phyloP scores from a whole-genome alignment of 2,113 vertebrate genomes.

The Chloebia gouldiae region DNA sequence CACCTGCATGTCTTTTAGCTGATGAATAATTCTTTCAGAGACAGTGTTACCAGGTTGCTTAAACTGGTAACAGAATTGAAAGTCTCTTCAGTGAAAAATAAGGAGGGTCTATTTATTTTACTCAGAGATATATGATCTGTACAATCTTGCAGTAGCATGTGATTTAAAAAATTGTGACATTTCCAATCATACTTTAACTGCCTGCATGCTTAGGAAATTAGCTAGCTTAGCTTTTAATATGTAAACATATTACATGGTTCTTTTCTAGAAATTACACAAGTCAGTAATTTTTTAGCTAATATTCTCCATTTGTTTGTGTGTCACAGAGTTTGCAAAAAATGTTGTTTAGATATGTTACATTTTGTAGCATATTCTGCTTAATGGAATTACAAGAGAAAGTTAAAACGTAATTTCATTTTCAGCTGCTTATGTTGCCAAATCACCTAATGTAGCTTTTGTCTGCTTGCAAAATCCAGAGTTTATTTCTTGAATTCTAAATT shows the following conservation, averaged over 20 bases:
- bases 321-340: not conserved
- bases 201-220: not conserved
- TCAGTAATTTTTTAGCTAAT: not conserved
- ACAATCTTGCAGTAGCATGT: not conserved
- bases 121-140: not conserved
- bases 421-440: not conserved
- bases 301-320: not conserved
- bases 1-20: constrained; percentile 26
- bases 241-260: not conserved
- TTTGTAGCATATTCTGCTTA: not conserved
- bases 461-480: not conserved
- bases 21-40: constrained; percentile 3
- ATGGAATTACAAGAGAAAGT: not conserved
- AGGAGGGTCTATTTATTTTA: not conserved
- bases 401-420: not conserved
- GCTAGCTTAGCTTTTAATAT: not conserved
- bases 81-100: not conserved
- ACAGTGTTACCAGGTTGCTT: not conserved
- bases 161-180: not conserved
- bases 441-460: not conserved
- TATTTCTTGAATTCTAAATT: not conserved
- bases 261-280: not conserved
- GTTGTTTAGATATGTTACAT: not conserved
- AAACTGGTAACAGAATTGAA: not conserved
- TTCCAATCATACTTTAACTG: not conserved